Conservation (phyloP, 2,888 invertebrate genomes). For the Phanerotoma sp. region DNA sequence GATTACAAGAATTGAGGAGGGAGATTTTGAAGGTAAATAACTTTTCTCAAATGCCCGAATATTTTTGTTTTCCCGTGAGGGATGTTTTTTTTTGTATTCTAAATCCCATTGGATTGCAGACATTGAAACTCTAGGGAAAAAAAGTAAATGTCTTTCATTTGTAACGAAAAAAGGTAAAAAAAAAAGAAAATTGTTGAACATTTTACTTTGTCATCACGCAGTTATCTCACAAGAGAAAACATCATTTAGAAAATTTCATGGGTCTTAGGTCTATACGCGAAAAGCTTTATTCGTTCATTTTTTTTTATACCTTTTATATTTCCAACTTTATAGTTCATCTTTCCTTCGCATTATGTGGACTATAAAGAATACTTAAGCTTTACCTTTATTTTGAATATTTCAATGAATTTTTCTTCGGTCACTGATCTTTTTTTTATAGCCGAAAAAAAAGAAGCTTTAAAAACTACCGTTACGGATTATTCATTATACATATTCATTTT, state of each 20-base stretch:
- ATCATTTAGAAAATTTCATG: neutral
- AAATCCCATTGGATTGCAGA: neutral
- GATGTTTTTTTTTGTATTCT: neutral
- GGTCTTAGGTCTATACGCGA: neutral
- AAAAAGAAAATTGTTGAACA: too few species aligned
- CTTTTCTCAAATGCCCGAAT: neutral
- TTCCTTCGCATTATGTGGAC: neutral
- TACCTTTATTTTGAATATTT: neutral
- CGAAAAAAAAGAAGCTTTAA: neutral
- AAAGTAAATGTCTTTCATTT: too few species aligned
- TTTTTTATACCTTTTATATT: neutral
- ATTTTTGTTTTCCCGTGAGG: neutral
- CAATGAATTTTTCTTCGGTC: constrained; percentile 2
- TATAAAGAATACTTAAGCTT: neutral
- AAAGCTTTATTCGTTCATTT: neutral
- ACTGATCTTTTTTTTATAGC: too few species aligned
- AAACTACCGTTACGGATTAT: neutral
- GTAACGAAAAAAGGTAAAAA: too few species aligned
- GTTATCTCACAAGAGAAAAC: neutral
- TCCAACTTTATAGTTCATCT: constrained; percentile 1
- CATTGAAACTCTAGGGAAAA: neutral
- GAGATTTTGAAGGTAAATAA: constrained; percentile 78
- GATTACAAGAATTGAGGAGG: constrained; percentile 74
- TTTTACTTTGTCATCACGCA: too few species aligned
- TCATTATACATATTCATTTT: constrained; percentile 2